Percentiles rank a stretch among this genome's conserved stretches.
Evolutionary conservation across 2,888 invertebrate species (phyloP).

Genomic region (Drosophila borealis): DNA sequence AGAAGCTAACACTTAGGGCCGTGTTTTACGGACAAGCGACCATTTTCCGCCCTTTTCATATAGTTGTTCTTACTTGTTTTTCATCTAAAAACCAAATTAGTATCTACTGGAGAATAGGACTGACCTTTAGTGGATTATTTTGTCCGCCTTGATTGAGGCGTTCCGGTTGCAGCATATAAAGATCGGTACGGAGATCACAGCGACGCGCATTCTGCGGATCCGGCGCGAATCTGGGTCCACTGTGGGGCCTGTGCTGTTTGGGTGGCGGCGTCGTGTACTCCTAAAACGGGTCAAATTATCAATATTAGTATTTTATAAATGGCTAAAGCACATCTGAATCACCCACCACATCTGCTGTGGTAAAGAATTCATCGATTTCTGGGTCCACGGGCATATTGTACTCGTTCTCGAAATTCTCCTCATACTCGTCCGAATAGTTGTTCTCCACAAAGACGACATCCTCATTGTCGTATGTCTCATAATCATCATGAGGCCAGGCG

Average conservation of each 20-base stretch:
- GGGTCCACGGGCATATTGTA: constrained; percentile 83
- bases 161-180: constrained; percentile 93
- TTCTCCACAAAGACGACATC: constrained; percentile 82
- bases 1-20: no score
- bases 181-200: constrained; percentile 94
- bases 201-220: constrained; percentile 89
- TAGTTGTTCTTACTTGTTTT: no score
- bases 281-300: constrained; percentile 43
- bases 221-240: constrained; percentile 85
- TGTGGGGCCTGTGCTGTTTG: constrained; percentile 80
- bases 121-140: constrained; percentile 92
- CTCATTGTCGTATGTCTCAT: constrained; percentile 80
- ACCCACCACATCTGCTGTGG: constrained; percentile 83
- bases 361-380: constrained; percentile 83
- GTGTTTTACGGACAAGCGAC: no score
- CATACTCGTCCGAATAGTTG: constrained; percentile 84
- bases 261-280: constrained; percentile 83
- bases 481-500: constrained; percentile 84
- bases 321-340: background rate
- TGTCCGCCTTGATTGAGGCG: constrained; percentile 91
- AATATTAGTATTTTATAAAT: background rate
- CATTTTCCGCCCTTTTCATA: background rate
- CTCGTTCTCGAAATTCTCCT: constrained; percentile 82
- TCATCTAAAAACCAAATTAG: background rate
- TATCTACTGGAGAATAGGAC: background rate